Conservation (phyloP, 2,113 vertebrate genomes). For the Procavia capensis region DNA sequence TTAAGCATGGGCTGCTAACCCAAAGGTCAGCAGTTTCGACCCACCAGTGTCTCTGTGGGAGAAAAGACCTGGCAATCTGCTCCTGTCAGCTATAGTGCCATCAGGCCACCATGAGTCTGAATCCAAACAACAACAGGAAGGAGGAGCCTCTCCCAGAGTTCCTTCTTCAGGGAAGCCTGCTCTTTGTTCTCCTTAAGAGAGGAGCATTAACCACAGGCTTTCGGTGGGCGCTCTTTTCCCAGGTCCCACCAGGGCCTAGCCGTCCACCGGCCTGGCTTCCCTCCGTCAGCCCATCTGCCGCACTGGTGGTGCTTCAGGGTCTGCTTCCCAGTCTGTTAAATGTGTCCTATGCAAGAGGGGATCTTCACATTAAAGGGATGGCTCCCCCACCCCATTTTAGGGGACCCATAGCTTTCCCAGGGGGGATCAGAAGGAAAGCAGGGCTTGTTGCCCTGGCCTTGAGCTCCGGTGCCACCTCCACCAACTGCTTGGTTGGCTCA, state of each 20-base stretch:
- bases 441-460: background rate
- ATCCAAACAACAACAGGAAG: background rate
- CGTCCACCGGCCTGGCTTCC: background rate
- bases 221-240: background rate
- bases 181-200: background rate
- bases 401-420: background rate
- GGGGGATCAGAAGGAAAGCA: background rate
- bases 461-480: background rate
- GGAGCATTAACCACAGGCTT: background rate
- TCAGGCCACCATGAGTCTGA: background rate
- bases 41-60: background rate
- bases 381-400: background rate
- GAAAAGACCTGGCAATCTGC: background rate
- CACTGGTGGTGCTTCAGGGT: background rate
- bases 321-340: background rate
- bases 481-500: background rate
- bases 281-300: background rate
- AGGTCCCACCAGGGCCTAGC: no score
- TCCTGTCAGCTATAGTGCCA: background rate
- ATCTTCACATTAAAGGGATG: no score
- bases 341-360: background rate
- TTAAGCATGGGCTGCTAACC: background rate
- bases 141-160: background rate
- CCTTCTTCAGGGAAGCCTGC: background rate
- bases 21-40: background rate